Percentiles rank a stretch among this genome's conserved stretches.
Evolutionary conservation across 2,797 vertebrate species (phyloP).

Genomic region (Ispidina picta): DNA sequence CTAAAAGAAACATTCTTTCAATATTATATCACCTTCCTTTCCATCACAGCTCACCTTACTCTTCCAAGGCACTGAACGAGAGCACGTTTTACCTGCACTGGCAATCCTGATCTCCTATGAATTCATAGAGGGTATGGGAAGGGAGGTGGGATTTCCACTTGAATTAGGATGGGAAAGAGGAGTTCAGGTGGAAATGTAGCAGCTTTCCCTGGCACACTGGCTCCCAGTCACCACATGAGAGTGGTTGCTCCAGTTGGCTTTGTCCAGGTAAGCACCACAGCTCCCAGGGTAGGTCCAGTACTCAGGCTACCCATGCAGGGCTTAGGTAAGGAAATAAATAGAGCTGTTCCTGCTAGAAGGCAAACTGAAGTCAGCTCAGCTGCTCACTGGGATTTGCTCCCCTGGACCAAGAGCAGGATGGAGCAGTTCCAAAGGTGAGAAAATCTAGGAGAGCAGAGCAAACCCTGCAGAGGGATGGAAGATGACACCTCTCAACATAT

Average conservation of each 20-base stretch:
- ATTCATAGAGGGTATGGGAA: background rate
- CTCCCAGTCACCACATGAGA: too few relatives aligned
- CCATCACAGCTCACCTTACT: background rate
- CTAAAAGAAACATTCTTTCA: conserved; percentile 57
- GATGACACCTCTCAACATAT: too few relatives aligned
- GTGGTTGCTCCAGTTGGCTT: too few relatives aligned
- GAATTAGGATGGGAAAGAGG: background rate
- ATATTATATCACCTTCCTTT: conserved; percentile 38
- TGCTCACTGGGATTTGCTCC: background rate
- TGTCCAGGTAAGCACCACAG: background rate
- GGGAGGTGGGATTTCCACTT: background rate
- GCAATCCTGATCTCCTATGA: background rate
- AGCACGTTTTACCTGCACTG: background rate
- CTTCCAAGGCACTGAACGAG: background rate
- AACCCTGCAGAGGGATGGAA: background rate
- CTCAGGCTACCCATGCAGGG: background rate
- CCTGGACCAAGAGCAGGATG: background rate
- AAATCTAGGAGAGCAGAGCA: background rate
- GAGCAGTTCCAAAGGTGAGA: background rate
- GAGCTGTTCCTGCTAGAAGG: background rate
- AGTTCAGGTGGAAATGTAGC: background rate
- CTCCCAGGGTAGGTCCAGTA: background rate
- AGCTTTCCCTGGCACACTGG: background rate
- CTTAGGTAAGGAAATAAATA: background rate
- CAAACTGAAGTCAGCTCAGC: background rate